Percentiles rank a stretch among this genome's conserved stretches.
Evolutionary conservation across 2,113 vertebrate species (phyloP).

Genomic region (Otus sunia): DNA sequence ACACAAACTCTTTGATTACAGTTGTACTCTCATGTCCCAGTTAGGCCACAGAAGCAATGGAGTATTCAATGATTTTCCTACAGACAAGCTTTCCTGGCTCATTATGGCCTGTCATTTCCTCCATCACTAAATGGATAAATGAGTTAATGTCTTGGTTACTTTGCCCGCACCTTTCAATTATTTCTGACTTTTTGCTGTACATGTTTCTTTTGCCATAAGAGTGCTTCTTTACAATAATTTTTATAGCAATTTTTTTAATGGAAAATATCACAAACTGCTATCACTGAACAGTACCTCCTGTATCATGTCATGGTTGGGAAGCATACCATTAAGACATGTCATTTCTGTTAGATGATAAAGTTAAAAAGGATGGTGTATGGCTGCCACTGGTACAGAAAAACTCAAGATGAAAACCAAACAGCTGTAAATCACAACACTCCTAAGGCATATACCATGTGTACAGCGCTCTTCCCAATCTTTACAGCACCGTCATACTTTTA

Average conservation of each 20-base stretch:
- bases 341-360: not conserved
- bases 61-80: not conserved
- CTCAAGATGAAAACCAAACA: not conserved
- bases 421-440: not conserved
- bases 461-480: not conserved
- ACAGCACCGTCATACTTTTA: rapidly evolving
- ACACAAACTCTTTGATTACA: not conserved
- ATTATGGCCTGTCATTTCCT: not conserved
- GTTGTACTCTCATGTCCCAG: not conserved
- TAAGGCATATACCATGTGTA: rapidly evolving
- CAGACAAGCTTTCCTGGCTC: slow-evolving; percentile 26
- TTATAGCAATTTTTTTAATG: not conserved
- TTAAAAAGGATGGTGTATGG: not conserved
- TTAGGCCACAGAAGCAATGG: not conserved
- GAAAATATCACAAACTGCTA: not conserved
- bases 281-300: not conserved
- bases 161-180: not conserved
- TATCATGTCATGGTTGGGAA: not conserved
- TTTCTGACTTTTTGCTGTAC: not conserved
- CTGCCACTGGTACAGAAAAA: not conserved
- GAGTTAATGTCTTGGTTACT: not conserved
- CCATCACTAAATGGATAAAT: not conserved
- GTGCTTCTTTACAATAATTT: not conserved
- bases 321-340: not conserved
- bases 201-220: not conserved